phyloP scores from a whole-genome alignment of 2,113 vertebrate genomes.

The Gymnocephalus cernua region DNA sequence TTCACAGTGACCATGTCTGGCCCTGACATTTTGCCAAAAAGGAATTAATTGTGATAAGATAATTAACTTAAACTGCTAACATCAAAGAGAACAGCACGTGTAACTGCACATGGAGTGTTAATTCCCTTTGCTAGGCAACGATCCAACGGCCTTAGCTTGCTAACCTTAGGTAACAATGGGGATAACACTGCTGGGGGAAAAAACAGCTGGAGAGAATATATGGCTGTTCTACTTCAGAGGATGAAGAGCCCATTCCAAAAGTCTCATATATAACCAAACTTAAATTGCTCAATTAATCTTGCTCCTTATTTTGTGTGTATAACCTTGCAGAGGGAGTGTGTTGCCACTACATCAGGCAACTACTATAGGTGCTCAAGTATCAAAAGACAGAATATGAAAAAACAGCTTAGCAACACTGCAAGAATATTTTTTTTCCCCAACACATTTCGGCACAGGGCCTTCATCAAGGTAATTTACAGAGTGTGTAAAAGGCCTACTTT shows the following conservation, averaged over 20 bases:
- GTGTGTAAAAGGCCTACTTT: neutral
- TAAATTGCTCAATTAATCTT: neutral
- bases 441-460: neutral
- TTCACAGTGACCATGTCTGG: neutral
- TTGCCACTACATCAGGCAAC: neutral
- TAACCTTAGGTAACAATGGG: conserved; percentile 10
- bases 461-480: neutral
- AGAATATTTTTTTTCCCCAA: neutral
- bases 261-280: neutral
- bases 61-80: conserved; percentile 13
- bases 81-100: neutral
- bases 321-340: neutral
- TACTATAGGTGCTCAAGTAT: neutral
- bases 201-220: conserved; percentile 7
- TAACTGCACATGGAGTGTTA: neutral
- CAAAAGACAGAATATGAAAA: neutral
- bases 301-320: neutral
- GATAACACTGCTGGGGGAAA: conserved; percentile 1
- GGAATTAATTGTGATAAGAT: conserved; percentile 1
- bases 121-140: conserved; percentile 8
- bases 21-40: neutral
- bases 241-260: neutral
- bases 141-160: conserved; percentile 1
- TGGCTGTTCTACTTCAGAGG: neutral
- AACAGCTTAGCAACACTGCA: neutral